Base-by-base conservation (phyloP, 2,888 invertebrate genomes). In the Nipponacmea schrenckii region DNA sequence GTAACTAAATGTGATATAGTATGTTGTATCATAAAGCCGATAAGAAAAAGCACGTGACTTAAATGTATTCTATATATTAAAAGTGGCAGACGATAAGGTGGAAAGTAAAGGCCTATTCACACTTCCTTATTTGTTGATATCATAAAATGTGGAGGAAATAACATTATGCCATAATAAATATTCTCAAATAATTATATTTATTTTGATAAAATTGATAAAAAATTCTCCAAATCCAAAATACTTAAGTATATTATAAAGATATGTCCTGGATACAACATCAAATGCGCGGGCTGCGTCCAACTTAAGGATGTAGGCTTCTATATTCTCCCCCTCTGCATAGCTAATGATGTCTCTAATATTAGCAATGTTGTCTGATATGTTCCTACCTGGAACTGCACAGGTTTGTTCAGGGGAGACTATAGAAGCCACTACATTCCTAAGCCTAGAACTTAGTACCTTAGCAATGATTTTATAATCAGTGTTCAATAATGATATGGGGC, bases 201-300 rank as follows among this genome's bases (percentile, higher is more conserved):
- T 67, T 24, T 27, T 48, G 24, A 67, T 48, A 45, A 45, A 67
- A 46, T 46, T 48, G 5, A 67, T 67, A 24, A 67, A 67, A 46
- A 26, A 10, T 48, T 67, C 50, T 24, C 67, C 67, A 67, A 67
- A 67, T 17, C 50, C 50, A 45, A 48, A 48, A 48, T 67, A 48
- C 48, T 48, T 48, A 48, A 67, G 48, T 12, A 67, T 27, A 15
- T 24, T 65, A 71, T 73, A 77, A 31, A 81, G 24, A 72, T 72
- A 80, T 14, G 71, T 67, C 62, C 76, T 75, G 27, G 70, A 74
- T 15, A 80, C 79, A 50, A 79, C 64, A 68, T 80, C 79, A 50
- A 80, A 80, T 0, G 79, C 79, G 44, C 79, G 80, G 64, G 78
- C 79, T 69, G 79, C 79, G 64, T 81, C 80, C 45, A 79, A 50